Conservation (phyloP, 2,888 invertebrate genomes). For the Trissonchulus sp. region DNA sequence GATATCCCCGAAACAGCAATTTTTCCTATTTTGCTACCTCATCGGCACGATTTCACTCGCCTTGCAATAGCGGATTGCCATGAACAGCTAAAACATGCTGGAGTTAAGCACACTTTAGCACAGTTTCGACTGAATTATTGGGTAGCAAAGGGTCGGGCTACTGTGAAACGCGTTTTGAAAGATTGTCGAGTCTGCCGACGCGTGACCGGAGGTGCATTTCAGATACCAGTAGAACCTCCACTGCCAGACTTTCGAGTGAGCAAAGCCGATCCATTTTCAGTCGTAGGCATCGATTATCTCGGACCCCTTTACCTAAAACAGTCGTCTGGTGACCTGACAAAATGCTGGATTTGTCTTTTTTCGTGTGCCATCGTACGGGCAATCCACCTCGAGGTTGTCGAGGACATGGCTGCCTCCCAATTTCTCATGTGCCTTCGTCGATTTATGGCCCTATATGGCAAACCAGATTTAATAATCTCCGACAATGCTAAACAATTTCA, state of each 20-base stretch:
- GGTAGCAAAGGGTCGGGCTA: neutral
- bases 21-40: neutral
- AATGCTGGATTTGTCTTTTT: constrained; percentile 28
- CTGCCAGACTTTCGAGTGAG: neutral
- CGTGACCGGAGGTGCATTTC: neutral
- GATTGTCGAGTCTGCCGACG: constrained; percentile 11
- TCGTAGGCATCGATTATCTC: constrained; percentile 12
- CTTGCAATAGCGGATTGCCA: constrained; percentile 5
- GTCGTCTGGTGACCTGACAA: neutral
- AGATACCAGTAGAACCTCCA: neutral
- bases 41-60: neutral
- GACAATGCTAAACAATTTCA: neutral
- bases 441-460: neutral
- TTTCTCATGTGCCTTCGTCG: neutral
- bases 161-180: neutral
- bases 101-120: constrained; percentile 8
- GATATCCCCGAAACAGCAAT: neutral
- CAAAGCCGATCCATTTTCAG: constrained; percentile 2
- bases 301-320: neutral
- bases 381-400: constrained; percentile 25
- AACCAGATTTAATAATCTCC: constrained; percentile 9
- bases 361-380: constrained; percentile 24
- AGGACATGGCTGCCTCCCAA: neutral
- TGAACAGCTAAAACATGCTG: neutral
- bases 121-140: neutral